Evolutionary conservation across 2,113 vertebrate genomes (phyloP).

Genomic region (Sialia sialis): DNA sequence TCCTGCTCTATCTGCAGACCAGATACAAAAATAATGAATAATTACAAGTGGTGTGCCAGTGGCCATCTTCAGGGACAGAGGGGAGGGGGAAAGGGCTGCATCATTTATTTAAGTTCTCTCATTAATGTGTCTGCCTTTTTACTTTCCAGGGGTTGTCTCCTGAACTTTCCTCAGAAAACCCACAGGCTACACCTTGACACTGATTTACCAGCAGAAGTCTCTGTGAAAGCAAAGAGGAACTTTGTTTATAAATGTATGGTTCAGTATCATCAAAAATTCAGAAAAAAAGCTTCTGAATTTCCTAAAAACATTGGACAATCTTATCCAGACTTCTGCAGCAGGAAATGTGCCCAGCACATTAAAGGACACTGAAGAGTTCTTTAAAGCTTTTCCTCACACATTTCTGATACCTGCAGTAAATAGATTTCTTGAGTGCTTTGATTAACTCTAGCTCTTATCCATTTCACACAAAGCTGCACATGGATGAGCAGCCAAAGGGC

Average conservation of each 20-base stretch:
- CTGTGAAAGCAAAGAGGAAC: background rate
- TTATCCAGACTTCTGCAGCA: background rate
- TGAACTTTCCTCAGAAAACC: background rate
- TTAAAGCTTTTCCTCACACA: background rate
- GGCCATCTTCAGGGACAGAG: background rate
- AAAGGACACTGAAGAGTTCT: background rate
- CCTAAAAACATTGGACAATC: background rate
- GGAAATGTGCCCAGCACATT: background rate
- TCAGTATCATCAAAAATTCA: background rate
- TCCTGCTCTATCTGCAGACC: background rate
- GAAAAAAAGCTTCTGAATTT: background rate
- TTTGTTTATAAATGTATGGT: background rate
- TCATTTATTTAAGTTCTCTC: background rate
- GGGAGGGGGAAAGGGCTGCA: background rate
- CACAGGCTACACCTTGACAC: background rate
- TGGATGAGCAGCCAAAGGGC: background rate
- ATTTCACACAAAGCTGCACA: slow-evolving; percentile 1
- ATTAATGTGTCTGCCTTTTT: background rate
- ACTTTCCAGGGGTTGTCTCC: background rate
- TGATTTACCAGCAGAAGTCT: background rate
- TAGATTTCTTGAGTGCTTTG: background rate
- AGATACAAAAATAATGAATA: background rate
- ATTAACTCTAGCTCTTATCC: slow-evolving; percentile 5
- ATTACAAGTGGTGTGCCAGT: background rate
- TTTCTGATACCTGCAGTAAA: background rate